These are phyloP conservation scores for Poeciliopsis turrubarensis DNA, from an alignment of 2,113 vertebrate genomes.

Conservation along the genomic window DNA sequence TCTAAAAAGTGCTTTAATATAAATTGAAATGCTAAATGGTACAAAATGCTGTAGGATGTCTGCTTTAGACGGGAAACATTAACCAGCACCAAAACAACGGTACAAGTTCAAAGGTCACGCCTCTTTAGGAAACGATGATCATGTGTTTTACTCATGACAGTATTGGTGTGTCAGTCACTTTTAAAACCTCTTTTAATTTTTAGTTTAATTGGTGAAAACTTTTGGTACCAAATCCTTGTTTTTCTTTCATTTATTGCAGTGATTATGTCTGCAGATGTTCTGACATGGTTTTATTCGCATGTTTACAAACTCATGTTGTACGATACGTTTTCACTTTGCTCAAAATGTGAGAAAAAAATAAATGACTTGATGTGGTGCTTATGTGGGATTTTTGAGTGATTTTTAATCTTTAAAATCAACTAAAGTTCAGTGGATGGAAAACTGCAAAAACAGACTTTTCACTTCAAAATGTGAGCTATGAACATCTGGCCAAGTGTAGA, in stretches of 20 bases:
- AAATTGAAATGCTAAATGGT: constrained; percentile 14
- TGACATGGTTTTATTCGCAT: background rate
- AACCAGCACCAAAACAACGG: background rate
- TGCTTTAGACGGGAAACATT: background rate
- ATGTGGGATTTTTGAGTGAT: background rate
- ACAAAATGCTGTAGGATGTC: background rate
- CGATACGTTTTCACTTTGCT: constrained; percentile 1
- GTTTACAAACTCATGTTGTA: constrained; percentile 43
- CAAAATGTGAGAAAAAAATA: background rate
- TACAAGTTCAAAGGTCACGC: background rate
- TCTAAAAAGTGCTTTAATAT: background rate
- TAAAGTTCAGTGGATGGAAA: too few relatives aligned
- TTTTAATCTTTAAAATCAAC: too few relatives aligned
- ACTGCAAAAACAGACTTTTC: too few relatives aligned
- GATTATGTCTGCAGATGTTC: background rate
- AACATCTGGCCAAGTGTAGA: too few relatives aligned
- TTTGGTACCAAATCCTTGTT: constrained; percentile 23
- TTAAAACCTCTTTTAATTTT: background rate
- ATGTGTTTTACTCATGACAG: constrained; percentile 17
- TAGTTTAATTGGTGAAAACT: background rate
- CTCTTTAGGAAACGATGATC: background rate
- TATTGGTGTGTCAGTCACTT: constrained; percentile 34
- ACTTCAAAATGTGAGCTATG: too few relatives aligned
- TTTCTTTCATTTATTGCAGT: background rate
- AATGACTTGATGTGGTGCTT: constrained; percentile 41